Evolutionary conservation across 2,113 vertebrate genomes (phyloP).

Genomic region (Fregata magnificens): DNA sequence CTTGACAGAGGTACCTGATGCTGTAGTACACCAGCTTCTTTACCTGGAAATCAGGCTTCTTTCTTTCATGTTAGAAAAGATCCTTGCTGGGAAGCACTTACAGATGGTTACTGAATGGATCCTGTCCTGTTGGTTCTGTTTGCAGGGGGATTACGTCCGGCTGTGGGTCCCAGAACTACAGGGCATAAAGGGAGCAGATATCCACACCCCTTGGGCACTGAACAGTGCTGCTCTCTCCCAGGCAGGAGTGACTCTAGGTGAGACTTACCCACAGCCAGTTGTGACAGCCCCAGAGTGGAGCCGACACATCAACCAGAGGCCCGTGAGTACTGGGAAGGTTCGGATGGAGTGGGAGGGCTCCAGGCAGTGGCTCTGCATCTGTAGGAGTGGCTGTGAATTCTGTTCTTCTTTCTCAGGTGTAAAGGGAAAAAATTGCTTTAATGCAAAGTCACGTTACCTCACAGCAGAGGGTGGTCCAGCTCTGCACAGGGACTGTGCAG

Average conservation of each 20-base stretch:
- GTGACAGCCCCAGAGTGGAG: constrained; percentile 80
- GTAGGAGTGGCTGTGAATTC: not conserved
- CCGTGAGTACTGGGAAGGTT: constrained; percentile 54
- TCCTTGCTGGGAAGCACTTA: not conserved
- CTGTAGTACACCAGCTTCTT: not conserved
- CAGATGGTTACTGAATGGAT: not conserved
- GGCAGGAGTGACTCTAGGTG: constrained; percentile 62
- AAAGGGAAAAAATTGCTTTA: not conserved
- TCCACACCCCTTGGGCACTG: constrained; percentile 80
- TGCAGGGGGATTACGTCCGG: constrained; percentile 79
- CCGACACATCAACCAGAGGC: constrained; percentile 71
- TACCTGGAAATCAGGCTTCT: not conserved
- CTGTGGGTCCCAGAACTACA: constrained; percentile 81
- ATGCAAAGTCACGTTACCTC: rapidly evolving
- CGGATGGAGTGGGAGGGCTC: not conserved
- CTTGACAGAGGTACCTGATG: not conserved
- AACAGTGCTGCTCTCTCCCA: constrained; percentile 63
- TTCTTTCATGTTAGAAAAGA: not conserved
- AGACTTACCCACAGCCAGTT: constrained; percentile 78
- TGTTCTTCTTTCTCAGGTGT: not conserved
- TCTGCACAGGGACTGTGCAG: not conserved
- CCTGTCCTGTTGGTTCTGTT: not conserved
- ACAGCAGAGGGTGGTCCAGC: not conserved
- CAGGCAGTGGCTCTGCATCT: not conserved
- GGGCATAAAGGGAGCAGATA: constrained; percentile 68